Evolutionary conservation across 2,888 invertebrate species (phyloP).

Genomic region (Oxytorus armatus): DNA sequence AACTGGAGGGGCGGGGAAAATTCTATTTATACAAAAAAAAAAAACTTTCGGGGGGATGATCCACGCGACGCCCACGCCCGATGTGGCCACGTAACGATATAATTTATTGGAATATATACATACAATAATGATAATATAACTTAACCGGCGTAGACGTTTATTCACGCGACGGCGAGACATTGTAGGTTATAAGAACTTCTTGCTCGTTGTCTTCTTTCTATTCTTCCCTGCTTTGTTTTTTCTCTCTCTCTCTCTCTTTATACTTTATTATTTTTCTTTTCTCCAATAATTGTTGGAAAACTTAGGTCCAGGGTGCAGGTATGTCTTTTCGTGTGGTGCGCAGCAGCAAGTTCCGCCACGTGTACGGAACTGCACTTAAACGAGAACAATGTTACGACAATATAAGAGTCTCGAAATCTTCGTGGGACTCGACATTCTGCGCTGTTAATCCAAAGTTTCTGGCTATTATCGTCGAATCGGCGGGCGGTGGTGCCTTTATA

Average conservation of each 20-base stretch:
- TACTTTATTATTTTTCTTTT: constrained; percentile 36
- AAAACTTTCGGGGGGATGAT: constrained; percentile 80
- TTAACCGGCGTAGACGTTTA: constrained; percentile 64
- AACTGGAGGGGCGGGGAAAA: constrained; percentile 72
- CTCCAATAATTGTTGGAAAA: constrained; percentile 29
- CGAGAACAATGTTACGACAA: constrained; percentile 99
- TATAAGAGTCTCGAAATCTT: constrained; percentile 97
- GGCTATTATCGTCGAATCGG: constrained; percentile 98
- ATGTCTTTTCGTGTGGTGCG: constrained; percentile 99
- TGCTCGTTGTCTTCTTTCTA: no score
- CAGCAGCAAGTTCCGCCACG: constrained; percentile 99
- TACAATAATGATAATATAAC: constrained; percentile 70
- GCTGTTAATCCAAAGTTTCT: constrained; percentile 99
- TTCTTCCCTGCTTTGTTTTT: constrained; percentile 44
- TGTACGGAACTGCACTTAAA: constrained; percentile 95
- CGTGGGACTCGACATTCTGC: constrained; percentile 99
- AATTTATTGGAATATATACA: constrained; percentile 79
- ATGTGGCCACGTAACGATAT: constrained; percentile 80
- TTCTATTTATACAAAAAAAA: constrained; percentile 78
- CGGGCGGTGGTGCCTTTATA: constrained; percentile 98
- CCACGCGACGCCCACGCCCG: constrained; percentile 82
- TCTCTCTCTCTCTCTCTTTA: constrained; percentile 39
- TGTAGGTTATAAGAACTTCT: constrained; percentile 73
- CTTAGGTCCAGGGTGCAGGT: constrained; percentile 75
- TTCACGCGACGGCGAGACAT: constrained; percentile 33